phyloP scores from a whole-genome alignment of 2,888 invertebrate genomes.

The Chelonus formosanus region DNA sequence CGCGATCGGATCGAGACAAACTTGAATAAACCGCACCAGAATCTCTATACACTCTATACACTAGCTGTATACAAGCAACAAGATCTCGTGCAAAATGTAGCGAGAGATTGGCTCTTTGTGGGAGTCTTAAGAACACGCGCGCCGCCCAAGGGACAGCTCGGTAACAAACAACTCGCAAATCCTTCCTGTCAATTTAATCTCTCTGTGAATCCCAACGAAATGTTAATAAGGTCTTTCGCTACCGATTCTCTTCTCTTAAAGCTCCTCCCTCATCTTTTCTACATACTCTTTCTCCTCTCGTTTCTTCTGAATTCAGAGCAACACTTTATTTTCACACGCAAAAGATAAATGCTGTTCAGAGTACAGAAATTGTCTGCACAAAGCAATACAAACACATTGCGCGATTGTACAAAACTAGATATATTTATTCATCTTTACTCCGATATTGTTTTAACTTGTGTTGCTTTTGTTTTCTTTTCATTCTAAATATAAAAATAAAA shows the following conservation, averaged over 20 bases:
- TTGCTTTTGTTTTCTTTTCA: too few species aligned
- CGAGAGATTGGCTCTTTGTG: conserved; percentile 35
- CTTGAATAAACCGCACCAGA: conserved; percentile 3
- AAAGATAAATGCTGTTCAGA: conserved; percentile 41
- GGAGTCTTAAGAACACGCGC: conserved; percentile 38
- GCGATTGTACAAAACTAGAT: too few species aligned
- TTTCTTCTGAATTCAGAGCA: conserved; percentile 35
- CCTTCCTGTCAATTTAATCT: conserved; percentile 65
- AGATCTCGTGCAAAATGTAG: conserved; percentile 27
- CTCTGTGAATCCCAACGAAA: conserved; percentile 63
- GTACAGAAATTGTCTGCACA: conserved; percentile 41
- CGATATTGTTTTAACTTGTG: too few species aligned
- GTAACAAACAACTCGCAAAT: conserved; percentile 65
- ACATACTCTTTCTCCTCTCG: conserved; percentile 8
- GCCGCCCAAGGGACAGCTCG: conserved; percentile 39
- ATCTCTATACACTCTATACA: conserved; percentile 16
- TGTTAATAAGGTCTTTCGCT: conserved; percentile 63
- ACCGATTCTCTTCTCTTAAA: conserved; percentile 14
- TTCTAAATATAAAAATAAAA: too few species aligned
- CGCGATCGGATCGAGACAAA: too few species aligned
- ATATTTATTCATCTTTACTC: too few species aligned
- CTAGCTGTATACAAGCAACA: conserved; percentile 22
- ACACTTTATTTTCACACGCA: conserved; percentile 52
- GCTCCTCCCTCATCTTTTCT: conserved; percentile 18
- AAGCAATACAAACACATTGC: conserved; percentile 15